phyloP scores from a whole-genome alignment of 2,797 vertebrate genomes.

The Poliocrania exsul region DNA sequence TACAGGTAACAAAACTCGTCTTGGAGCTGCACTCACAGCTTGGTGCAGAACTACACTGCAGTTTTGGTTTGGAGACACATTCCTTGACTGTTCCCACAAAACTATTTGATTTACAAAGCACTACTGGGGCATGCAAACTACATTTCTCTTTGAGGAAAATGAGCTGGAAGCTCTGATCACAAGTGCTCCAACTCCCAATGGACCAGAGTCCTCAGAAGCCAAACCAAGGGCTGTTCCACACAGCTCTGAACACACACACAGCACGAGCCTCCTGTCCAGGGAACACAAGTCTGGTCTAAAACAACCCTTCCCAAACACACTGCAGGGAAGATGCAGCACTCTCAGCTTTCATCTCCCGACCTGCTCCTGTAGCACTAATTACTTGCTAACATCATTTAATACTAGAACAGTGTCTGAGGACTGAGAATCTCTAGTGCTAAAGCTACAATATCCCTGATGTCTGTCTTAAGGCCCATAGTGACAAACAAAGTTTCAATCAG shows the following conservation, averaged over 20 bases:
- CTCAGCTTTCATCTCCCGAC: not conserved
- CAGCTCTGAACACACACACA: not conserved
- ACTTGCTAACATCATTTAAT: not conserved
- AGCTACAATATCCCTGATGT: not conserved
- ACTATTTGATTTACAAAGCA: not conserved
- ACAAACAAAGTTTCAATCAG: not conserved
- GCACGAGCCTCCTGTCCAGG: not conserved
- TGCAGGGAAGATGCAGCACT: not conserved
- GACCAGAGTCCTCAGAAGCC: not conserved
- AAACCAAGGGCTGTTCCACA: accelerated
- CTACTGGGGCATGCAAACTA: not conserved
- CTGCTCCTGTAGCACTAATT: not conserved
- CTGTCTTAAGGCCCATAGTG: not conserved
- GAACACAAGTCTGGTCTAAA: not conserved
- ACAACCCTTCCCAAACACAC: not conserved
- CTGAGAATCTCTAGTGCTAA: not conserved
- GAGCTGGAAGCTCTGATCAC: not conserved
- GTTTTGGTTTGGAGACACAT: not conserved
- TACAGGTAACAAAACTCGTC: not conserved
- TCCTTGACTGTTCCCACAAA: not conserved
- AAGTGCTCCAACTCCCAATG: not conserved
- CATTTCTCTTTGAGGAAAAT: not conserved
- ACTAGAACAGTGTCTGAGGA: not conserved
- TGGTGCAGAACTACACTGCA: not conserved
- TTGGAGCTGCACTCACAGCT: not conserved